Base-by-base conservation (phyloP, 2,888 invertebrate species). In the Drosophila algonquin region DNA sequence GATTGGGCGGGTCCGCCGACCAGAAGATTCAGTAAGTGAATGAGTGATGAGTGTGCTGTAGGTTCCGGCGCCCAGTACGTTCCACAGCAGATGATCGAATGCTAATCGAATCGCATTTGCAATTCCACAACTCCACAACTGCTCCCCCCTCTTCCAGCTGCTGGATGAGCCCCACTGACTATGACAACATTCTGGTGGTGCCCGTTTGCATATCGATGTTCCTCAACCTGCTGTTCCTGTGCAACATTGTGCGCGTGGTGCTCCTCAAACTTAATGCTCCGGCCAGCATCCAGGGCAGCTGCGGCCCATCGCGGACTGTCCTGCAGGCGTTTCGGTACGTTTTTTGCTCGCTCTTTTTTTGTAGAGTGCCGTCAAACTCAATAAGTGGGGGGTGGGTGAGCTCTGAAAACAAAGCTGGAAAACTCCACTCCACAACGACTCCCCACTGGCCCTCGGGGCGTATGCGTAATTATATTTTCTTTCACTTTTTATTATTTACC, bases 211-310 rank as follows among this genome's bases (percentile, higher is more conserved):
- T 94, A 59, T 96, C 97, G 45, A 95, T 97, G 92, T 93, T 96
- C 82, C 94, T 97, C 76, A 98, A 98, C 92, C 93, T 97, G 52
- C 93, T 95, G 79, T 98, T 98, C 92, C 94, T 98, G 75, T 96
- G 96, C 93, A 98, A 98, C 93, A 98, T 98, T 87, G 96, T 98
- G 69, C 94, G 97, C 77, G 97, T 98, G 61, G 94, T 98, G 71
- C 94, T 97, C 85, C 94, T 95, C 59, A 98, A 98, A 92, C 93
- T 98, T 80, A 94, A 96, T 79, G 96, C 96, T 46, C 92, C 92
- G n/a, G 92, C 92, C 54, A 95, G 95, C 58, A 95, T 96, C 1
- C 95, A 94, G 76, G 94, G 92, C 79, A 93, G 92, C 77, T 93
- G 94, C 87, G 93, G 94, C 61, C 95, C 95, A 14, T 96, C 95